Evolutionary conservation across 2,113 vertebrate species (phyloP), one percentile per base, ranked within the genome.

Genomic region (Argyrosomus japonicus): DNA sequence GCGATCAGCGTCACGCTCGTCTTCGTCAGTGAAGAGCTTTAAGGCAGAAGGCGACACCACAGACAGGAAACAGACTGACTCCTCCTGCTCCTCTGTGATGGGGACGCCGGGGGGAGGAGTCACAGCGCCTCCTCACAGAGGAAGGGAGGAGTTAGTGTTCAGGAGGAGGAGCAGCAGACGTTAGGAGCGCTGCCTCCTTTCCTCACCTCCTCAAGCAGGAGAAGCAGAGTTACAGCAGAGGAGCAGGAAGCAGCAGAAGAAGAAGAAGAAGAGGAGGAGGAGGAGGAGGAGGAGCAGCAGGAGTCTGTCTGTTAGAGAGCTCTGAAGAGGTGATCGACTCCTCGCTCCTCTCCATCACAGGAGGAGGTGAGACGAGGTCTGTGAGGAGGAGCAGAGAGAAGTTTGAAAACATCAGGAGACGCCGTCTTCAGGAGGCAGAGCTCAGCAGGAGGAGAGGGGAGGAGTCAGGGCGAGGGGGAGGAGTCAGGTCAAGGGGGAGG

Each of bases 41-140:
- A 94, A 92, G 93, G 84, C 91, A 93, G 87, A 84, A 54, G 82
- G 51, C 57, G 40, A 86, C 43, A 58, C 13, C 13, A 19, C 27
- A 17, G 9, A 73, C 45, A 57, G 68, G 21, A 61, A 18, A 48
- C 21, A 57, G 76, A 77, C 12, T 65, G 80, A 45, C 61, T 53
- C 19, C 18, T 53, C 60, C 78, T 75, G 57, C 47, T 74, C 78
- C 69, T 68, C 21, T 76, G 78, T 54, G 68, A 47, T 1, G 43
- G 5, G 25, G 77, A 70, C 45, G 23, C 67, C 64, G 19, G 77
- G 29, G 11, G 62, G 63, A 75, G 81, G 81, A 78, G 72, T 25
- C 8, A 0, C 2, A 2, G 6, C 29, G 2, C 54, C 79, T 73
- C 70, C 51, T 58, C 67, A 27, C 68, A 61, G 57, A 78, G 64